Base-by-base conservation (phyloP, 2,113 vertebrate species). In the Oncorhynchus tshawytscha region DNA sequence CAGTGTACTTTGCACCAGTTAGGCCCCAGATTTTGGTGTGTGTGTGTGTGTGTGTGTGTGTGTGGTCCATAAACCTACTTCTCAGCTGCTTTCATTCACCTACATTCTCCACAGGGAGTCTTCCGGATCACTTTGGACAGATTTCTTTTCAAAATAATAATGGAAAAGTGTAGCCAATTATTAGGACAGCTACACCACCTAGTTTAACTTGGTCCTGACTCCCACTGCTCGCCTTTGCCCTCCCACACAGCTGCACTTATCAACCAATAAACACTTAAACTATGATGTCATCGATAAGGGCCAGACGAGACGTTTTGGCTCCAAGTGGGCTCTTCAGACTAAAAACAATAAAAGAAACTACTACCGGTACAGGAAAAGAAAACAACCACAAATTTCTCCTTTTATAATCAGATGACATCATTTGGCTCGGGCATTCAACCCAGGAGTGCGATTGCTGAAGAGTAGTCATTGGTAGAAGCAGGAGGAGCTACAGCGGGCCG, bases 241-340 rank as follows among this genome's bases (percentile, higher is more conserved):
- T 24, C 72, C 73, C 39, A 70, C 39, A 70, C 72, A 77, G 68
- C 49, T 27, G 51, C 64, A 34, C 25, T 82, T 67, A 78, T 73
- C 51, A 29, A 68, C 25, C 66, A 49, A 16, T 67, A 75, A 69
- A 76, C 73, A 60, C 24, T 25, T 81, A 80, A 71, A 71, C 71
- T 18, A 70, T 87, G 85, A 86, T 67, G 27, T 89, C 85, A 91
- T 66, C 66, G 34, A 29, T 5, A 1, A 75, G 12, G 64, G 25
- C 62, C 54, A 71, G 59, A 29, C 34, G 70, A 72, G 60, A 74
- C 22, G 1, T 49, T 59, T 67, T 22, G 51, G 51, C 39, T 57
- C 18, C 13, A 20, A 15, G 18, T 57, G 54, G 54, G 15, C 67
- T 84, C 29, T 31, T 80, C 67, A 5, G n/a, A 80, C 70, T 74